Percentiles rank a stretch among this genome's conserved stretches.
phyloP scores from a whole-genome alignment of 2,797 vertebrate species.

The Pseudochirops corinnae region DNA sequence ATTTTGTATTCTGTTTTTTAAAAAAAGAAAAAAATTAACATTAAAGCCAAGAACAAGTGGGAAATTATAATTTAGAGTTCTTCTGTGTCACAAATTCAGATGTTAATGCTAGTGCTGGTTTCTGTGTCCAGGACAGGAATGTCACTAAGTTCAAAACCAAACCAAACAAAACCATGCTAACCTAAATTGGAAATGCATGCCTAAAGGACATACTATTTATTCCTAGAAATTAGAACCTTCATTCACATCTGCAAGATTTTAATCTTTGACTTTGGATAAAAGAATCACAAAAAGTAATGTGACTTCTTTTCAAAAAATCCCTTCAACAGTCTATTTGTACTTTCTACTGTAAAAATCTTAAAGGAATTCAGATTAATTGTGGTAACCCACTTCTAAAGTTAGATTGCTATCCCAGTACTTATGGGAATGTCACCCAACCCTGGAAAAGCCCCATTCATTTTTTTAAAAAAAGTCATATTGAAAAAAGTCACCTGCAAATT shows the following conservation, averaged over 20 bases:
- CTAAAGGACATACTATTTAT: background rate
- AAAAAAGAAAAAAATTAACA: background rate
- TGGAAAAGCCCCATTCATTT: background rate
- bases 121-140: background rate
- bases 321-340: background rate
- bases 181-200: background rate
- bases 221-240: conserved; percentile 27
- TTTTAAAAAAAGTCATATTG: background rate
- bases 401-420: background rate
- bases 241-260: background rate
- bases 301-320: background rate
- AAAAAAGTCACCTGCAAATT: background rate
- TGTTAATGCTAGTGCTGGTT: background rate
- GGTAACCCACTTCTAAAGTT: background rate
- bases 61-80: background rate
- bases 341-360: background rate
- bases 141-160: background rate
- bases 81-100: background rate
- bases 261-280: background rate
- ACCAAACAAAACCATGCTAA: background rate
- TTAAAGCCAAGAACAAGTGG: background rate
- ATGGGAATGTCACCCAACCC: background rate
- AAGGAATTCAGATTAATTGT: background rate
- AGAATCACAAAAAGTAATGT: background rate
- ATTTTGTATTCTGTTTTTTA: background rate